Evolutionary conservation across 2,797 vertebrate genomes (phyloP).

Genomic region (Lepilemur septentrionalis): DNA sequence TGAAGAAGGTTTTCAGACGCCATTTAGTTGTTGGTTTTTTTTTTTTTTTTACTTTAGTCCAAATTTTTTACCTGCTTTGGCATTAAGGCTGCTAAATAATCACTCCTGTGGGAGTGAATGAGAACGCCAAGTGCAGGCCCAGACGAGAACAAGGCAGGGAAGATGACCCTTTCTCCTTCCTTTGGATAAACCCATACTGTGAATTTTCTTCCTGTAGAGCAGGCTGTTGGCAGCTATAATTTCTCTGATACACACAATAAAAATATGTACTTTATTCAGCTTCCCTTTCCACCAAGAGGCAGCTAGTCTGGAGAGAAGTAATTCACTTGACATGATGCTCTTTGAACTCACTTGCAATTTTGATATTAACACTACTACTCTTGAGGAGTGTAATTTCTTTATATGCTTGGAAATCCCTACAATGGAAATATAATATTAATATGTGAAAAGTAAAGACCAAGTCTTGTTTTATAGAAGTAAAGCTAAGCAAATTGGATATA

Average conservation of each 20-base stretch:
- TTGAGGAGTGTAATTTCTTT: background rate
- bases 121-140: background rate
- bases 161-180: conserved; percentile 7
- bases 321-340: conserved; percentile 23
- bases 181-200: background rate
- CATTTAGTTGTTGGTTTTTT: too few species aligned
- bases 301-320: background rate
- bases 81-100: background rate
- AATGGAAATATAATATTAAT: background rate
- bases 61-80: background rate
- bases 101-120: background rate
- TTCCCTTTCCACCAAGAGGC: background rate
- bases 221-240: conserved; percentile 6
- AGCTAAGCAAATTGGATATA: background rate
- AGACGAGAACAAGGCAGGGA: background rate
- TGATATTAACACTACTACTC: background rate
- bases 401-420: background rate
- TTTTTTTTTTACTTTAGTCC: background rate
- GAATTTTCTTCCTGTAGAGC: conserved; percentile 29
- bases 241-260: conserved; percentile 48
- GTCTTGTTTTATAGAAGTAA: background rate
- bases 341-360: conserved; percentile 36
- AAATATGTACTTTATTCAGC: background rate
- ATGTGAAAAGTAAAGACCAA: background rate
- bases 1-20: background rate